These are phyloP conservation scores for Timema podura DNA, from an alignment of 2,888 invertebrate species.

Conservation along the genomic window DNA sequence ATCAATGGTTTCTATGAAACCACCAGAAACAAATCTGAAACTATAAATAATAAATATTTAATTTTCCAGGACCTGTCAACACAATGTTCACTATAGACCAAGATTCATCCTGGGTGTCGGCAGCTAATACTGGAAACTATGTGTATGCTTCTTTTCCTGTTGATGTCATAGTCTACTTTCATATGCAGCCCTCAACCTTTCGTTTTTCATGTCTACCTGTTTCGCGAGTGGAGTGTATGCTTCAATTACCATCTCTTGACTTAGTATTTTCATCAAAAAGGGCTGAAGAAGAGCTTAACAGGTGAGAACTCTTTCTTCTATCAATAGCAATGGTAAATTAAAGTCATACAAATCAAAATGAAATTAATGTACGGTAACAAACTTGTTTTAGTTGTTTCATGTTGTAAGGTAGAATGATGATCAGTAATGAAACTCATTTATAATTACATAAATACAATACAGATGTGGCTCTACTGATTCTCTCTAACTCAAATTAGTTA, in stretches of 20 bases:
- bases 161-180: slow-evolving; percentile 97
- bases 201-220: slow-evolving; percentile 94
- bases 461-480: too few species aligned
- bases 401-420: too few species aligned
- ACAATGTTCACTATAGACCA: slow-evolving; percentile 37
- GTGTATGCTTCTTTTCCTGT: slow-evolving; percentile 95
- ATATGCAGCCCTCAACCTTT: slow-evolving; percentile 96
- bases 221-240: slow-evolving; percentile 91
- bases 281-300: slow-evolving; percentile 61
- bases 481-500: too few species aligned
- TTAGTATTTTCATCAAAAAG: slow-evolving; percentile 94
- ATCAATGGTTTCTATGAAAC: too few species aligned
- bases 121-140: slow-evolving; percentile 67
- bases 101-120: slow-evolving; percentile 38
- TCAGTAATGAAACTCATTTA: too few species aligned
- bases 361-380: not conserved
- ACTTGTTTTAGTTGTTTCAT: too few species aligned
- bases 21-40: too few species aligned
- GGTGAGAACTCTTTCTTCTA: too few species aligned
- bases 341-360: not conserved
- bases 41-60: too few species aligned
- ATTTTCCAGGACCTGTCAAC: slow-evolving; percentile 31
- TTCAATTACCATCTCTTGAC: slow-evolving; percentile 93
- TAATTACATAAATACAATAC: too few species aligned
- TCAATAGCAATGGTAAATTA: too few species aligned